These are phyloP conservation scores for Diachasmimorpha longicaudata DNA, from an alignment of 1,140 invertebrate species.

Conservation along the genomic window DNA sequence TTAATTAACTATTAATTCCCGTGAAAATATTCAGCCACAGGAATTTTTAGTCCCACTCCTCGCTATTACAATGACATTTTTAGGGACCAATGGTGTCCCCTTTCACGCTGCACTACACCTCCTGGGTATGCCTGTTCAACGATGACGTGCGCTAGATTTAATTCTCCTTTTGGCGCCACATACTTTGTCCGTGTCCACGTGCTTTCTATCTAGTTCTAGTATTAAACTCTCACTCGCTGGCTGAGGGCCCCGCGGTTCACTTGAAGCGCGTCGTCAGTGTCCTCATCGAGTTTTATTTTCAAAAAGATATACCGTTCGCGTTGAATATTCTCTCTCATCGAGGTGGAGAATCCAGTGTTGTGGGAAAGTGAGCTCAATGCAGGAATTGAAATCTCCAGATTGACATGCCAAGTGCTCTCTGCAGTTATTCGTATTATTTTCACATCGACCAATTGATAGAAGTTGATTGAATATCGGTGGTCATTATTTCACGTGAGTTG, in stretches of 20 bases:
- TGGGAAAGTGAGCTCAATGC: not conserved
- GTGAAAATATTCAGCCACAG: too few species aligned
- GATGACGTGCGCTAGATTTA: slow-evolving; percentile 16
- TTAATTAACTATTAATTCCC: too few species aligned
- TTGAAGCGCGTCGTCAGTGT: not conserved
- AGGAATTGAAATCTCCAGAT: not conserved
- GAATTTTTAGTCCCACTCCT: too few species aligned
- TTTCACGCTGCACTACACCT: slow-evolving; percentile 15
- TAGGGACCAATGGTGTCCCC: slow-evolving; percentile 10
- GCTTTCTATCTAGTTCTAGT: slow-evolving; percentile 30
- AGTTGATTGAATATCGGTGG: too few species aligned
- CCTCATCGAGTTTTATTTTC: not conserved
- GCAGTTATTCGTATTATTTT: not conserved
- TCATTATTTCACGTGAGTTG: too few species aligned
- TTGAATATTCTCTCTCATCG: too few species aligned
- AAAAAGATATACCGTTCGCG: not conserved
- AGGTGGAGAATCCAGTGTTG: not conserved
- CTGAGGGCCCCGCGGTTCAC: not conserved
- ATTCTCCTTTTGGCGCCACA: slow-evolving; percentile 16
- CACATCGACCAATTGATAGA: too few species aligned
- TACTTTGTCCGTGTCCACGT: slow-evolving; percentile 28
- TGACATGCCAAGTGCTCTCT: not conserved
- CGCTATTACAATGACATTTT: not conserved
- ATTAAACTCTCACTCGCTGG: slow-evolving; percentile 13
- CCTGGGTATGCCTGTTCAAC: slow-evolving; percentile 20